Conservation (phyloP, 1,140 invertebrate genomes). For the Ditylenchus dipsaci region DNA sequence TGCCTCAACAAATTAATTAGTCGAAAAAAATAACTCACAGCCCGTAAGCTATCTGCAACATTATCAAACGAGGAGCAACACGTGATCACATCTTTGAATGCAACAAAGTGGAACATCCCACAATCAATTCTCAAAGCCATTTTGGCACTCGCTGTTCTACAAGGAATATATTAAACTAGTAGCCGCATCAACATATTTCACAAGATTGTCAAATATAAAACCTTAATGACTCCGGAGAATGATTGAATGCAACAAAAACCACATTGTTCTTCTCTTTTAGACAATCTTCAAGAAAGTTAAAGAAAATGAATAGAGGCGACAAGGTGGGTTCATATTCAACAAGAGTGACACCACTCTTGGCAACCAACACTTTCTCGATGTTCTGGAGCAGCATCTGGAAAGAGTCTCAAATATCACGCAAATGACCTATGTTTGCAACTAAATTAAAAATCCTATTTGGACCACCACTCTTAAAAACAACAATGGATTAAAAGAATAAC, state of each 20-base stretch:
- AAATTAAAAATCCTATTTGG: not conserved
- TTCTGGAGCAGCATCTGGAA: not conserved
- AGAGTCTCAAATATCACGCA: not conserved
- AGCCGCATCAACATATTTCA: no score
- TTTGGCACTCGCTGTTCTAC: slow-evolving; percentile 16
- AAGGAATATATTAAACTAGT: not conserved
- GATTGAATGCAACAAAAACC: slow-evolving; percentile 18
- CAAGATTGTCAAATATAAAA: not conserved
- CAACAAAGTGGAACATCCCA: slow-evolving; percentile 16
- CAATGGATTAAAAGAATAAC: slow-evolving; percentile 27
- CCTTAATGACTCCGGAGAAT: slow-evolving; percentile 9
- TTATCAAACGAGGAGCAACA: slow-evolving; percentile 4
- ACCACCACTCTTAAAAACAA: not conserved
- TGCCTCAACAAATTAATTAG: no score
- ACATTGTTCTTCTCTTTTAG: slow-evolving; percentile 11
- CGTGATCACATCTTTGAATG: slow-evolving; percentile 13
- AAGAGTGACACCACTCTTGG: not conserved
- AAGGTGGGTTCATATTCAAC: slow-evolving; percentile 11
- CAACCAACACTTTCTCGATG: not conserved
- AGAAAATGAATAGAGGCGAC: slow-evolving; percentile 16
- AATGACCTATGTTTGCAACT: not conserved
- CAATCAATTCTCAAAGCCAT: slow-evolving; percentile 20
- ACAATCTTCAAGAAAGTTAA: slow-evolving; percentile 17
- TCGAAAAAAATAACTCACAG: no score
- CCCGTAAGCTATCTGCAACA: not conserved